Evolutionary conservation across 2,888 invertebrate species (phyloP).

Genomic region (Zele albiditarsus): DNA sequence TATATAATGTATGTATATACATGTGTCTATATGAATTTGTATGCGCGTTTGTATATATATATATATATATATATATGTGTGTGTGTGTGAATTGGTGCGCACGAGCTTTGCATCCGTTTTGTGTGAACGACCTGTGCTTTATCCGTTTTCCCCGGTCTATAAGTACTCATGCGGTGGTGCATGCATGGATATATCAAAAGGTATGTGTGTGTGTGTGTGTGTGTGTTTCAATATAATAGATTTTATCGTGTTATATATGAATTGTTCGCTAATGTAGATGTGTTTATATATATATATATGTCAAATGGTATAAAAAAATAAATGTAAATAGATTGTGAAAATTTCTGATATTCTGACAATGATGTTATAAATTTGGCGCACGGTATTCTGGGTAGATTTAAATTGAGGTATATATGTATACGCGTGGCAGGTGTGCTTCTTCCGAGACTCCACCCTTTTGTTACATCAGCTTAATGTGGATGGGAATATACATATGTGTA

Average conservation of each 20-base stretch:
- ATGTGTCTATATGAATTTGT: neutral
- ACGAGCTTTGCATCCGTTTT: constrained; percentile 25
- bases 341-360: no score
- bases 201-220: neutral
- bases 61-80: neutral
- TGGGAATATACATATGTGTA: constrained; percentile 22
- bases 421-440: constrained; percentile 61
- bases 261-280: no score
- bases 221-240: neutral
- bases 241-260: no score
- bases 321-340: no score
- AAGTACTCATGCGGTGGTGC: neutral
- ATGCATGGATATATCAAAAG: neutral
- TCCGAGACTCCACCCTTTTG: constrained; percentile 69
- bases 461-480: constrained; percentile 60
- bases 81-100: neutral
- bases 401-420: no score
- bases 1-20: neutral
- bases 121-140: constrained; percentile 40
- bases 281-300: no score
- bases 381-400: neutral
- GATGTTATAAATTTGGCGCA: no score
- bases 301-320: no score
- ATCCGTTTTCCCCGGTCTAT: constrained; percentile 15
- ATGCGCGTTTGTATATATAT: neutral